Conservation (phyloP, 2,797 vertebrate species). For the Hybognathus amarus region DNA sequence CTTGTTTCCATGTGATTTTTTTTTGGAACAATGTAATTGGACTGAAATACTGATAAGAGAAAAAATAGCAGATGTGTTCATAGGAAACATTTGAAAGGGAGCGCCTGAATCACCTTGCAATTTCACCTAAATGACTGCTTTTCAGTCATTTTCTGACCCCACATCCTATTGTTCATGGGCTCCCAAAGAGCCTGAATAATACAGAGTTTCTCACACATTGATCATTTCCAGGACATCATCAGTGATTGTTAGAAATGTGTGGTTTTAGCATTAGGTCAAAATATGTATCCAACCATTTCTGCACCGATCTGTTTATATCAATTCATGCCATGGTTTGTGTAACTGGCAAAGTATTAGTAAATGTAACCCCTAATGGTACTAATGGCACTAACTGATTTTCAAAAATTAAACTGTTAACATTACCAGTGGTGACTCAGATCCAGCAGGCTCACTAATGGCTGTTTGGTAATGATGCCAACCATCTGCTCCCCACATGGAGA, state of each 20-base stretch:
- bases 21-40: constrained; percentile 8
- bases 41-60: not conserved
- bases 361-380: not conserved
- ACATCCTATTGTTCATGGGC: not conserved
- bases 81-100: not conserved
- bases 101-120: not conserved
- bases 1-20: constrained; percentile 46
- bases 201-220: constrained; percentile 11
- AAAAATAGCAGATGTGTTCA: constrained; percentile 12
- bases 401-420: not conserved
- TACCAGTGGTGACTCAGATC: not conserved
- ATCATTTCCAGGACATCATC: not conserved
- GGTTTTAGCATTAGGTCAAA: constrained; percentile 1
- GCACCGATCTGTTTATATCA: constrained; percentile 1
- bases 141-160: not conserved
- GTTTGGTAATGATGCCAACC: constrained; percentile 14
- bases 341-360: not conserved
- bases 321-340: not conserved
- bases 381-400: not conserved
- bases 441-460: constrained; percentile 2
- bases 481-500: constrained; percentile 34
- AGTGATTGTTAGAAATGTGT: not conserved
- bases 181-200: not conserved
- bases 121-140: too few species aligned
- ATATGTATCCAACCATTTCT: not conserved